A percentile compares a stretch with the other conserved stretches of the same genome.
These are phyloP conservation scores for Synergus laeviventris DNA, from an alignment of 2,888 invertebrate genomes.

Conservation along the genomic window DNA sequence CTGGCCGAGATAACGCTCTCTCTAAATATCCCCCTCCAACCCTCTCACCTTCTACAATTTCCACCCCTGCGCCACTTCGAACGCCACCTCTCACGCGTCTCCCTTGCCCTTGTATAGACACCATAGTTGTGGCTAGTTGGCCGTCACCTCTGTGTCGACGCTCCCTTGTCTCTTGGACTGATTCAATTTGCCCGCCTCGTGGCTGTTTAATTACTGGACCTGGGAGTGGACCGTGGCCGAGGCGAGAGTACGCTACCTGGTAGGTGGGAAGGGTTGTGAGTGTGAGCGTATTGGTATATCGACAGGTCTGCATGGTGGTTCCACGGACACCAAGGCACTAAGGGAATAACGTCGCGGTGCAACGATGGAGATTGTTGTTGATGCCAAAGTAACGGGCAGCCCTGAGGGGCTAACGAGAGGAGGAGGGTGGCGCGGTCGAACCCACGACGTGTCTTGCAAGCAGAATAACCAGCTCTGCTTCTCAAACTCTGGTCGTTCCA, in stretches of 20 bases:
- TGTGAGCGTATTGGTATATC: constrained; percentile 57
- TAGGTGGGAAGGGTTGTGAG: constrained; percentile 53
- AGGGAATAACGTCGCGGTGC: constrained; percentile 71
- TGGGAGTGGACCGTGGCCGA: constrained; percentile 70
- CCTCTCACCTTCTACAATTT: constrained; percentile 49
- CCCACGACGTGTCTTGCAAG: constrained; percentile 74
- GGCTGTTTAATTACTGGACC: constrained; percentile 76
- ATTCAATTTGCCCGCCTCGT: constrained; percentile 75
- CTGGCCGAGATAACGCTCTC: constrained; percentile 24
- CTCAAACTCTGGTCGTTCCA: constrained; percentile 43
- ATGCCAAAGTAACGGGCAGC: constrained; percentile 73
- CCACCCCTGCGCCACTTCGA: constrained; percentile 41
- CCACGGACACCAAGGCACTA: constrained; percentile 69
- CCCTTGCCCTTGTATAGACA: constrained; percentile 62
- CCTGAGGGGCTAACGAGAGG: constrained; percentile 56
- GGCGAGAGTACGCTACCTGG: constrained; percentile 55
- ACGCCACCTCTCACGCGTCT: constrained; percentile 43
- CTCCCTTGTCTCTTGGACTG: constrained; percentile 75
- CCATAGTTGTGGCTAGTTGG: constrained; percentile 75
- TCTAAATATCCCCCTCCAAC: constrained; percentile 41
- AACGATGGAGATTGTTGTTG: constrained; percentile 75
- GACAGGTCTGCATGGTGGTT: constrained; percentile 50
- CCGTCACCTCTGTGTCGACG: constrained; percentile 75
- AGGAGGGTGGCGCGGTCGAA: constrained; percentile 47
- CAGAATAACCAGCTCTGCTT: constrained; percentile 61